Evolutionary conservation across 1,140 invertebrate genomes (phyloP).

Genomic region (Nasonia longicornis): DNA sequence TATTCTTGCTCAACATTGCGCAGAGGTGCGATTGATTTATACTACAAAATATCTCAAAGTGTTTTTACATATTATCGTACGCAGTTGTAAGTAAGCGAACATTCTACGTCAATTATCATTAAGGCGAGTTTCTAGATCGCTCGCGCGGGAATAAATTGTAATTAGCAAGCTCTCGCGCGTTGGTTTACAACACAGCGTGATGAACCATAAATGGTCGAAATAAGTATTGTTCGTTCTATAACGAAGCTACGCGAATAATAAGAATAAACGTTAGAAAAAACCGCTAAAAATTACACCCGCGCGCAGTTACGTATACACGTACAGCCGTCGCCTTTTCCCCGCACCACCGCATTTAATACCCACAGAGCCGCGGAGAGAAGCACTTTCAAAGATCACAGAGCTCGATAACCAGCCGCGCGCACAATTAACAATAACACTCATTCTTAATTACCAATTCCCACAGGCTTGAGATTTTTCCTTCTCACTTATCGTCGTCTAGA

Average conservation of each 20-base stretch:
- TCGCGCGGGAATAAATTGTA: background rate
- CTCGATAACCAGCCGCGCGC: background rate
- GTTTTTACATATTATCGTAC: background rate
- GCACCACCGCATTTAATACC: background rate
- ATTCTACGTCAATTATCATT: background rate
- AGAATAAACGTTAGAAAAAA: background rate
- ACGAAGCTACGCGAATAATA: background rate
- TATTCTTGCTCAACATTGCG: background rate
- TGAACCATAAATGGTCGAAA: background rate
- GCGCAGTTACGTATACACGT: background rate
- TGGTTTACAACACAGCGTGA: background rate
- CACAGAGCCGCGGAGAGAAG: background rate
- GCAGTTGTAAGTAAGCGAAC: too few relatives aligned
- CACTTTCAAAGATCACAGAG: background rate
- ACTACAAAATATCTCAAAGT: background rate
- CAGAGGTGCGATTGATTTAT: background rate
- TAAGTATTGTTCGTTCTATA: background rate
- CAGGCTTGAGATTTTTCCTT: constrained; percentile 2
- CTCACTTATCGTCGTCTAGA: background rate
- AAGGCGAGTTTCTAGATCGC: background rate
- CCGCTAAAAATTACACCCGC: background rate
- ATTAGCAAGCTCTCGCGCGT: background rate
- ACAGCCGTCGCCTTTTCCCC: background rate
- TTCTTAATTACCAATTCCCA: constrained; percentile 28
- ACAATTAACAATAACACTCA: constrained; percentile 21